Base-by-base conservation (phyloP, 1,140 invertebrate genomes). In the Laupala kohalensis region DNA sequence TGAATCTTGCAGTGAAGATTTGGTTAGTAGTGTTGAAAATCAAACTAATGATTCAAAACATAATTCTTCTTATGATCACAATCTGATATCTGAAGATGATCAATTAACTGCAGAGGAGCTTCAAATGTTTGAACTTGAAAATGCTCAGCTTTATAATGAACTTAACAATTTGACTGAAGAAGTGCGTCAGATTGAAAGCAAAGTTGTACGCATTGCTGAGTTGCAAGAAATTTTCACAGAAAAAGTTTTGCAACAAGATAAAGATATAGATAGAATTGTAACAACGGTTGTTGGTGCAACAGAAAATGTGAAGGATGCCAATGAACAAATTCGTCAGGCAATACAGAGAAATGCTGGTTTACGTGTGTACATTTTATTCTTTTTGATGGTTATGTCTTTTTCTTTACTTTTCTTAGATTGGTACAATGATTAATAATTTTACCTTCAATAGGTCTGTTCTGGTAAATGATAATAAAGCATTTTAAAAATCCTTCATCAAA, bases 211-310 rank as follows among this genome's bases (percentile, higher is more conserved):
- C 78, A 97, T 99, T 74, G 92, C 96, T 68, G 91, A 94, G 79
- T 83, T 99, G n/a, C 97, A 99, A 80, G 92, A 98, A 80, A 89
- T 96, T 73, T 97, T 99, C 77, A 93, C 96, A 6, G 96, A 99
- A 81, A 99, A 99, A 83, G 93, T 99, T n/a, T 81, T 97, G 29
- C 88, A 95, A 78, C 96, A 98, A 84, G 95, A 98, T 77, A 88
- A 90, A 77, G 94, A 97, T 76, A 92, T 99, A 73, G 94, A 97
- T 75, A 84, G 90, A 75, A 90, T 99, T 78, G 87, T 92, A 69
- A 91, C 89, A 67, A 92, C 90, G 28, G 92, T 96, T 0, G 88
- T 96, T 28, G 91, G 92, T 2, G 89, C 95, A 0, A 97, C 95
- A 4, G 95, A 98, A 80, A 98, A 98, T 80, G 91, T 99, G 19